Conservation (phyloP, 2,797 vertebrate species). For the Glossophaga mutica region DNA sequence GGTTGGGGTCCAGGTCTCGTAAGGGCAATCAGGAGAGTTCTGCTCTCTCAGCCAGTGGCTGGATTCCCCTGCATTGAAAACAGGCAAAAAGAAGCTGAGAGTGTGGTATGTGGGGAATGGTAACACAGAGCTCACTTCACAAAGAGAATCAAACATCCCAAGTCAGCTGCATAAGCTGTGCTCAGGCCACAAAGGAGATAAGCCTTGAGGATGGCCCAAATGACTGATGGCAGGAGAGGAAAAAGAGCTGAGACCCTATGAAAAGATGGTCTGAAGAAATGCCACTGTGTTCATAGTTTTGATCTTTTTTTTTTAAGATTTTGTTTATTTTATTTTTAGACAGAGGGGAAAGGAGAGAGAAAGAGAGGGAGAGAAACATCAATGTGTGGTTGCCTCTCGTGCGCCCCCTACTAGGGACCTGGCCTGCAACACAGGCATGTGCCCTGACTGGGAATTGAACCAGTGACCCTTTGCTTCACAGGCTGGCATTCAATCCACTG, state of each 20-base stretch:
- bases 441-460: no score
- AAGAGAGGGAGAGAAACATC: no score
- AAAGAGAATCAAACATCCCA: background rate
- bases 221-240: background rate
- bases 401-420: no score
- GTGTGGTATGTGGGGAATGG: no score
- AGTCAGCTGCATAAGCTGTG: background rate
- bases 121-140: background rate
- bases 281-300: no score
- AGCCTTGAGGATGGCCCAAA: background rate
- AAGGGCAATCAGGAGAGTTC: background rate
- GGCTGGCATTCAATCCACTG: no score
- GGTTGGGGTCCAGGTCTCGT: background rate
- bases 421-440: no score
- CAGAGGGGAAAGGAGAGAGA: no score
- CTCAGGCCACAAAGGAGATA: background rate
- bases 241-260: background rate
- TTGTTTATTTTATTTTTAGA: no score
- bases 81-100: background rate
- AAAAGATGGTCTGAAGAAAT: background rate
- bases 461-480: no score
- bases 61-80: fast-evolving
- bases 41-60: background rate
- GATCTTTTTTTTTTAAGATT: no score
- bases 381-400: no score